A percentile compares a stretch with the other conserved stretches of the same genome.
Conservation (phyloP, 2,113 vertebrate genomes). For the Calidris pygmaea region DNA sequence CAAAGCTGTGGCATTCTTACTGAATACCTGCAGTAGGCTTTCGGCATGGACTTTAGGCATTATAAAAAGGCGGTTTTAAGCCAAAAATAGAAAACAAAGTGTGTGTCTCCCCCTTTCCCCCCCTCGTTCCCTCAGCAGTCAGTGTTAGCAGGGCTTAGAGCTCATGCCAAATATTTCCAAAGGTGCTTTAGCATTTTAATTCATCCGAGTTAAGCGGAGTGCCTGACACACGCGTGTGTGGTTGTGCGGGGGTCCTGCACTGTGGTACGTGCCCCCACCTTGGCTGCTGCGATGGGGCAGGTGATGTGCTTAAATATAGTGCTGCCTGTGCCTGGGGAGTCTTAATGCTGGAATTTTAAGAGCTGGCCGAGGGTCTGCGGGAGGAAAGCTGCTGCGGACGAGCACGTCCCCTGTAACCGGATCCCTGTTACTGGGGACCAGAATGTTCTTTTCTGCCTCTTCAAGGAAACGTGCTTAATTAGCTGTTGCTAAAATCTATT, state of each 20-base stretch:
- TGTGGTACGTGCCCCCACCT: neutral
- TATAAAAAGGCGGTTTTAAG: neutral
- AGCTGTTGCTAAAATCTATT: neutral
- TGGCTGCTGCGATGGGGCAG: neutral
- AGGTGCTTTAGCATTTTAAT: neutral
- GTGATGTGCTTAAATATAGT: neutral
- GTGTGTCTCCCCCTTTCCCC: fast-evolving
- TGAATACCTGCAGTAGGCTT: neutral
- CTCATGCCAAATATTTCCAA: neutral
- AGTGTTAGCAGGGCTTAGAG: neutral
- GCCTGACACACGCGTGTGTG: neutral
- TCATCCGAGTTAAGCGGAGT: neutral
- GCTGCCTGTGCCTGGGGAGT: neutral
- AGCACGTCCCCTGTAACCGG: neutral
- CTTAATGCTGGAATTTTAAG: neutral
- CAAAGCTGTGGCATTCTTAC: neutral
- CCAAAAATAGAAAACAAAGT: no score
- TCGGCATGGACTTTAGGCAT: neutral
- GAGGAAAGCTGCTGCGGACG: neutral
- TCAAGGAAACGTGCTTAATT: neutral
- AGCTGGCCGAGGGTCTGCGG: neutral
- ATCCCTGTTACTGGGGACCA: neutral
- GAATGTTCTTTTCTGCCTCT: neutral
- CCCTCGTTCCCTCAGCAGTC: neutral
- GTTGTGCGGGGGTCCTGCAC: neutral